Conservation (phyloP, 2,113 vertebrate species). For the Todiramphus saurophagus region DNA sequence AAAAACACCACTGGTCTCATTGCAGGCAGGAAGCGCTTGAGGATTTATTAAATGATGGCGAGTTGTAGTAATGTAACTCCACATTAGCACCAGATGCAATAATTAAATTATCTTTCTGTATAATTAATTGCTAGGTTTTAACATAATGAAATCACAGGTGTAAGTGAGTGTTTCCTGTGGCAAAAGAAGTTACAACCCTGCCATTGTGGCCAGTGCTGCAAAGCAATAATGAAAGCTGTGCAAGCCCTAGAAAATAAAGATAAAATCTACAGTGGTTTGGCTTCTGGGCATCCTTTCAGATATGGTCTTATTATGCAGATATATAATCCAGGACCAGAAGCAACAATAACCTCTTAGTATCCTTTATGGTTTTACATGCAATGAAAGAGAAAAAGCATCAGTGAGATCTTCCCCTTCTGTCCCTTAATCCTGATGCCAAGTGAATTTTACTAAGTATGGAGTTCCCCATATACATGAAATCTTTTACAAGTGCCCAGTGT, state of each 20-base stretch:
- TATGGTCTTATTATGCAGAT: not conserved
- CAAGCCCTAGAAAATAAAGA: not conserved
- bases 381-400: not conserved
- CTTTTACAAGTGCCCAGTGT: not conserved
- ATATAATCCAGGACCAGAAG: not conserved
- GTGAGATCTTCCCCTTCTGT: not conserved
- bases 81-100: not conserved
- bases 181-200: constrained; percentile 6
- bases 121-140: constrained; percentile 23
- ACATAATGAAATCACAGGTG: not conserved
- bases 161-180: not conserved
- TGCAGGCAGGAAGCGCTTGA: not conserved
- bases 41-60: not conserved
- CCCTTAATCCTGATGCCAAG: not conserved
- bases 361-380: not conserved
- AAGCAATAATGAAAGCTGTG: not conserved
- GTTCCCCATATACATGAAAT: not conserved
- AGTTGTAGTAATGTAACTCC: not conserved
- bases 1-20: not conserved
- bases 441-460: not conserved
- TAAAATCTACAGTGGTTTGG: constrained; percentile 1
- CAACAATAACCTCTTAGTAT: not conserved
- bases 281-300: constrained; percentile 8
- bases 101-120: not conserved
- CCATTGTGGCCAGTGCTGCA: not conserved